Evolutionary conservation across 1,140 invertebrate genomes (phyloP), one percentile per base, ranked within the genome.

Genomic region (Sarcophaga bullata): DNA sequence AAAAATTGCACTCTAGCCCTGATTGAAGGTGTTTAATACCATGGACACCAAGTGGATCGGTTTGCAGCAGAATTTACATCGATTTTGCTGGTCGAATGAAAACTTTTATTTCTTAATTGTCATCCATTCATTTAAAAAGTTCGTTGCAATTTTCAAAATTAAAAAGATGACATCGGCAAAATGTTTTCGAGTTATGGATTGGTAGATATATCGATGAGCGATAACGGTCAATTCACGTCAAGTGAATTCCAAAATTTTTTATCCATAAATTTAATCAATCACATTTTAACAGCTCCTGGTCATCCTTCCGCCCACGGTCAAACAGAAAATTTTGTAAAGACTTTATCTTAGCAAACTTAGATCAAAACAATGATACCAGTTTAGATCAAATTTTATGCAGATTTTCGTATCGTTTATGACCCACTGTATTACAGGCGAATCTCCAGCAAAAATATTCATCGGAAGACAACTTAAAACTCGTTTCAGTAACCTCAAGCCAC

Each of bases 11-110:
- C n/a, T n/a, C n/a, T n/a, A 82, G 75, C 52, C 82, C 82, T 49
- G 75, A 82, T 62, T 68, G 62, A 78, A 62, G 73, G 37, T 9
- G 6, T n/a, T 80, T 82, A 19, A 82, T 82, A 15, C 75, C 82
- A 10, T 82, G 82, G 75, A 80, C n/a, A 13, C 82, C 73, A 25
- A n/a, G n/a, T n/a, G n/a, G n/a, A n/a, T n/a, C n/a, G n/a, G n/a
- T n/a, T n/a, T n/a, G n/a, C n/a, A n/a, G 13, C 75, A 17, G 68
- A 72, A 25, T 72, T 19, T 19, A 72, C 19, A 25, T 72, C 9
- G 68, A 72, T 19, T 72, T 72, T 25, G 68, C 68, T 17, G 47
- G 48, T 49, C 50, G 47, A 76, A 76, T 80, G n/a, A 52, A 25
- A 80, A 80, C 17, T 72, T 72, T 19, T 72, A 8, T 19, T 25